These are phyloP conservation scores for Mormyrops attenuatus DNA, from an alignment of 2,797 vertebrate genomes.

Conservation along the genomic window DNA sequence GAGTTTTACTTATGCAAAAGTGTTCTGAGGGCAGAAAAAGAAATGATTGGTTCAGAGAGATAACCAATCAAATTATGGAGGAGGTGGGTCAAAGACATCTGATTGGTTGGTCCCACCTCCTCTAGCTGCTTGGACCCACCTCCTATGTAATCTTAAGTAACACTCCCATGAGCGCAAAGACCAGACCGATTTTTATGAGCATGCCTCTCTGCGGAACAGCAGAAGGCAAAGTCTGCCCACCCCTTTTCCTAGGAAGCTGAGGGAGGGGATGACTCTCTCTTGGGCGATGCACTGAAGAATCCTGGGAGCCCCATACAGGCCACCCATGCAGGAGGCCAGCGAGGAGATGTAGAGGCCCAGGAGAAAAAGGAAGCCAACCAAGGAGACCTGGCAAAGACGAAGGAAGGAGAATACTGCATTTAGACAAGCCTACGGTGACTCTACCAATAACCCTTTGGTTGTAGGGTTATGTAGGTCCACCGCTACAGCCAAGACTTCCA, in stretches of 20 bases:
- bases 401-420: slow-evolving; percentile 46
- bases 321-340: slow-evolving; percentile 96
- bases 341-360: slow-evolving; percentile 94
- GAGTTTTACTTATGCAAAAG: background rate
- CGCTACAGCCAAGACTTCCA: background rate
- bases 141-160: background rate
- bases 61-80: background rate
- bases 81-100: background rate
- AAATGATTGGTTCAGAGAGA: background rate
- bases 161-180: background rate
- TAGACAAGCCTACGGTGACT: background rate
- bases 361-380: slow-evolving; percentile 95
- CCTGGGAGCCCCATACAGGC: slow-evolving; percentile 89
- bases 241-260: slow-evolving; percentile 77
- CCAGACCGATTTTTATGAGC: background rate
- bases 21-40: background rate
- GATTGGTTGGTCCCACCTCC: background rate
- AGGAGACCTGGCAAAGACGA: slow-evolving; percentile 85
- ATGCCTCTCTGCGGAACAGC: background rate
- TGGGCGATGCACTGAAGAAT: slow-evolving; percentile 95
- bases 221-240: slow-evolving; percentile 60
- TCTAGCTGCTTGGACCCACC: background rate
- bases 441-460: background rate
- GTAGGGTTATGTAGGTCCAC: background rate
- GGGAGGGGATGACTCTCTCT: slow-evolving; percentile 83